Evolutionary conservation across 2,888 invertebrate genomes (phyloP).

Genomic region (Meandrusa payeni): DNA sequence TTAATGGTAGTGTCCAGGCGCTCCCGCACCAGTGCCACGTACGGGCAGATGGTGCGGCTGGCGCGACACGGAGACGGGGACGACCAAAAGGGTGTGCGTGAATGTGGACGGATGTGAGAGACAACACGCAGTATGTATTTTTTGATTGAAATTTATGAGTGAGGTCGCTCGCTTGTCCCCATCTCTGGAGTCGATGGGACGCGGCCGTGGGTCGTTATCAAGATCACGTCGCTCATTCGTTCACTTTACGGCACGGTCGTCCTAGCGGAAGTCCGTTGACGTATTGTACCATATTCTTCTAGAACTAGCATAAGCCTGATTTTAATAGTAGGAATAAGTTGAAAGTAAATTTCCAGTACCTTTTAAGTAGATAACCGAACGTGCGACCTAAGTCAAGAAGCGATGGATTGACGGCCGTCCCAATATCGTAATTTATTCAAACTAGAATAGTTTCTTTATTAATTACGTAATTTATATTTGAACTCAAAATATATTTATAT

Average conservation of each 20-base stretch:
- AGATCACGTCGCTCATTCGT: constrained; percentile 77
- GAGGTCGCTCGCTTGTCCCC: constrained; percentile 78
- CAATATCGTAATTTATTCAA: constrained; percentile 80
- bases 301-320: constrained; percentile 72
- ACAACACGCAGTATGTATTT: constrained; percentile 38
- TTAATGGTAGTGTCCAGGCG: constrained; percentile 63
- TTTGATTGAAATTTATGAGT: constrained; percentile 45
- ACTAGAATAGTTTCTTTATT: constrained; percentile 66
- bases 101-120: constrained; percentile 65
- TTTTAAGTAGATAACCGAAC: constrained; percentile 79
- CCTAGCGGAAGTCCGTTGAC: constrained; percentile 55
- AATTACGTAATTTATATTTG: constrained; percentile 68
- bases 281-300: constrained; percentile 78
- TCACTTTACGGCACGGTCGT: constrained; percentile 73
- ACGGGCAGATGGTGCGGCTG: constrained; percentile 47
- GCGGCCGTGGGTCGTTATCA: constrained; percentile 74
- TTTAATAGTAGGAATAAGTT: constrained; percentile 72
- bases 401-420: constrained; percentile 79
- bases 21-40: constrained; percentile 56
- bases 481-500: constrained; percentile 66
- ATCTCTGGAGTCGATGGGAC: constrained; percentile 68
- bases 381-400: constrained; percentile 79
- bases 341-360: constrained; percentile 75
- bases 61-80: constrained; percentile 72
- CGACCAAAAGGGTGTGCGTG: constrained; percentile 70